Base-by-base conservation (phyloP, 2,797 vertebrate genomes). In the Microctenopoma stevenorrisi region DNA sequence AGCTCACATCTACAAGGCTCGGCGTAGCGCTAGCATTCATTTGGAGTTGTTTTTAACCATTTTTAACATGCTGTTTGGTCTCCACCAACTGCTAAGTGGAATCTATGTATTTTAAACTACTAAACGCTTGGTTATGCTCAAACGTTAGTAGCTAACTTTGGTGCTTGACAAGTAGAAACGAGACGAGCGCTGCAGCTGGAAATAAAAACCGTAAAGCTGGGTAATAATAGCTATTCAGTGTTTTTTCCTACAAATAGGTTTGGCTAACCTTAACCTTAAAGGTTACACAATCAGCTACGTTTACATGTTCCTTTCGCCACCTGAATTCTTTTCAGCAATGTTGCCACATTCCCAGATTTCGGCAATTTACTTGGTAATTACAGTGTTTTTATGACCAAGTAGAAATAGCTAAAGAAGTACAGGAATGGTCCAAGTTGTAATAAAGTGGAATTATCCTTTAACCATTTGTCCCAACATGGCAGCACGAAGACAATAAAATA, bases 401-500 rank as follows among this genome's bases (percentile, higher is more conserved):
- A 0, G 42, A 67, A 57, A 28, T n/a, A 6, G 13, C n/a, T 44
- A 47, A 67, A 55, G 4, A 33, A 33, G 7, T 18, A 65, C 33
- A 11, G 37, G 2, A 44, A 51, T 49, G 0, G 10, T 10, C 53
- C 18, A 44, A 38, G 1, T 35, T 37, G 37, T 49, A 47, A 57
- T 56, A n/a, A 68, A 43, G 7, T 2, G 1, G 2, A 49, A 38
- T 49, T 43, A 49, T 26, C 22, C 11, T 54, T 42, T 40, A 22
- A 59, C 18, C 14, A n/a, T 66, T 35, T 38, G 25, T 46, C 15
- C 63, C 13, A n/a, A 10, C 11, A 12, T 37, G 53, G 43, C 35
- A 58, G 47, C 12, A 43, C 13, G 4, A 5, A 63, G 22, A 59
- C 58, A 58, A 48, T 50, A 48, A 40, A 43, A 11, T 46, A 38